Percentiles rank a stretch among this genome's conserved stretches.
Evolutionary conservation across 2,113 vertebrate species (phyloP).

Genomic region (Amblyornis subalaris): DNA sequence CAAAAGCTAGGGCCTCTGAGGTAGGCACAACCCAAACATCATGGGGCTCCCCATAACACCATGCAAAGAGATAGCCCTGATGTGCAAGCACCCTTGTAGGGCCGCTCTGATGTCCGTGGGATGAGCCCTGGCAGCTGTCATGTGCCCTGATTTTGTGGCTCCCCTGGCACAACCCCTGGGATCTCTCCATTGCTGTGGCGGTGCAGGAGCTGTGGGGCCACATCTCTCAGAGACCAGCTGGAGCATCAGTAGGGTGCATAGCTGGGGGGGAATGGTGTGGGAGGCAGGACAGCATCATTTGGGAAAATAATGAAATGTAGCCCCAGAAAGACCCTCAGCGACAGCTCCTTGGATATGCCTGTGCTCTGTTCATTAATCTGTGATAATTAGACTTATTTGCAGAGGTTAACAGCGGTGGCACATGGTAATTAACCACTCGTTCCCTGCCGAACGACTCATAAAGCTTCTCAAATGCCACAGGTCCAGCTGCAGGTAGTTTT

Average conservation of each 20-base stretch:
- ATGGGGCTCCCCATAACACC: accelerated
- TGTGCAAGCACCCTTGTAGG: background rate
- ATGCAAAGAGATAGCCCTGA: background rate
- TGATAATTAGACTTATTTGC: conserved; percentile 78
- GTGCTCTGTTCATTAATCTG: conserved; percentile 76
- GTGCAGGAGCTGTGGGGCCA: background rate
- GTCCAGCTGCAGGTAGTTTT: background rate
- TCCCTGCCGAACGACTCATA: conserved; percentile 33
- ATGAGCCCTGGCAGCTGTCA: background rate
- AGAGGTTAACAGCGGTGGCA: conserved; percentile 75
- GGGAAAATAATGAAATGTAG: conserved; percentile 72
- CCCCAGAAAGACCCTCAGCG: conserved; percentile 54
- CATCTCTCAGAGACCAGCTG: conserved; percentile 12
- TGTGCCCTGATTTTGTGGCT: background rate
- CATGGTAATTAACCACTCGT: conserved; percentile 71
- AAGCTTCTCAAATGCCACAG: conserved; percentile 18
- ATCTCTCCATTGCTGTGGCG: background rate
- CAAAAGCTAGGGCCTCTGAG: background rate
- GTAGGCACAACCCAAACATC: background rate
- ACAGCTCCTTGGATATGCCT: conserved; percentile 64
- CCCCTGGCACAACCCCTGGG: accelerated
- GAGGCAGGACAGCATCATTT: background rate
- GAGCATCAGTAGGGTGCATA: background rate
- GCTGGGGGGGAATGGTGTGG: background rate
- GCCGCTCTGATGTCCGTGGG: accelerated